A percentile compares a stretch with the other conserved stretches of the same genome.
These are phyloP conservation scores for Drosophila histrio DNA, from an alignment of 2,888 invertebrate genomes.

Conservation along the genomic window DNA sequence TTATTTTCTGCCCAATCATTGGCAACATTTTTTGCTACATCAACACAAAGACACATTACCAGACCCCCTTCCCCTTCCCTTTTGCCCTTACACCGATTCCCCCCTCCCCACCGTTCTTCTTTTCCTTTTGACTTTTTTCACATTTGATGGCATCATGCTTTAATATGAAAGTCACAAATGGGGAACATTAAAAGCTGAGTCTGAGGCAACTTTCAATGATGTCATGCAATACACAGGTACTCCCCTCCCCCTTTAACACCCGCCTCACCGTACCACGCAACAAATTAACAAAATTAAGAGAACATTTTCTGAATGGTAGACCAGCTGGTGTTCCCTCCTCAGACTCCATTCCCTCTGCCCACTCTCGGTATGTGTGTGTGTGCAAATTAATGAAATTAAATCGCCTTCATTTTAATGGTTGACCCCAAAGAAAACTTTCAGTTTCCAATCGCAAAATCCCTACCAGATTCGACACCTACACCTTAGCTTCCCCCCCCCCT, in stretches of 20 bases:
- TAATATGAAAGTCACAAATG: conserved; percentile 59
- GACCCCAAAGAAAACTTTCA: conserved; percentile 23
- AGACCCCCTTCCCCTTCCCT: not conserved
- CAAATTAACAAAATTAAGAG: conserved; percentile 75
- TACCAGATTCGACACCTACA: not conserved
- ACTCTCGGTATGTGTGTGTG: conserved; percentile 11
- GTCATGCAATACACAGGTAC: conserved; percentile 34
- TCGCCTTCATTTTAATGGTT: conserved; percentile 68
- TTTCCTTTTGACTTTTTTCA: not conserved
- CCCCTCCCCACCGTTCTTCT: too few species aligned
- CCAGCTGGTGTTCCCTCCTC: not conserved
- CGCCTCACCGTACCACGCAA: conserved; percentile 6
- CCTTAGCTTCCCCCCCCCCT: not conserved
- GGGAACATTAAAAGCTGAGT: conserved; percentile 35
- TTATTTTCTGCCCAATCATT: conserved; percentile 59
- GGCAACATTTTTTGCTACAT: conserved; percentile 48
- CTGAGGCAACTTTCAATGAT: conserved; percentile 43
- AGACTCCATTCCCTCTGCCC: not conserved
- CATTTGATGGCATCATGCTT: conserved; percentile 57
- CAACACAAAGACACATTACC: conserved; percentile 43
- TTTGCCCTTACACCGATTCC: too few species aligned
- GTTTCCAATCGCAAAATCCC: conserved; percentile 10
- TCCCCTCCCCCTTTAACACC: not conserved
- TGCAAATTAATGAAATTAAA: conserved; percentile 76
- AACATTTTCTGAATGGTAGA: conserved; percentile 35